Conservation (phyloP, 2,113 vertebrate species). For the Notechis scutatus region DNA sequence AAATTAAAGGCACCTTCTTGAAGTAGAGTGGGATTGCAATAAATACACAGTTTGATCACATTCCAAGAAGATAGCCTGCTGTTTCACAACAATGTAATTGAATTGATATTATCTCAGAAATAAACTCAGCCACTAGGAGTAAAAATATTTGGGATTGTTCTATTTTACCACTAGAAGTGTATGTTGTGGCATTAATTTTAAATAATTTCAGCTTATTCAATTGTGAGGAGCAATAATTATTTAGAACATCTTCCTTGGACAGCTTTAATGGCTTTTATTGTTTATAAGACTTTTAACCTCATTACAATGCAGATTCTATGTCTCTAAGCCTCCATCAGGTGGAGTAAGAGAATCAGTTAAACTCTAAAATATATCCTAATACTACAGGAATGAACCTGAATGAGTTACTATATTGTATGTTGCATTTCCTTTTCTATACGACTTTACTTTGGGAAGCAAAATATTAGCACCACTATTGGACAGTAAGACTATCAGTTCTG, state of each 20-base stretch:
- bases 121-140: neutral
- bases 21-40: neutral
- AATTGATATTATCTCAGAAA: neutral
- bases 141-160: neutral
- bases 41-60: neutral
- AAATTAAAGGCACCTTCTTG: neutral
- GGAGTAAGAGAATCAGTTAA: neutral
- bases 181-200: neutral
- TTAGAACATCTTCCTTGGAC: neutral
- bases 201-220: neutral
- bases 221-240: neutral
- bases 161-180: neutral
- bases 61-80: neutral
- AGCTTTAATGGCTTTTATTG: neutral
- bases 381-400: neutral
- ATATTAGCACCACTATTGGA: neutral
- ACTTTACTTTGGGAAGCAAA: neutral
- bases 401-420: neutral
- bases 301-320: neutral
- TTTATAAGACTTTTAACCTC: neutral
- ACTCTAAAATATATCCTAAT: neutral
- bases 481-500: neutral
- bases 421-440: neutral
- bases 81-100: neutral
- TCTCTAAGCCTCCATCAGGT: neutral